Percentiles rank a stretch among this genome's conserved stretches.
These are phyloP conservation scores for Phenganax marumi DNA, from an alignment of 92 coral and sea anemone genomes.

Conservation along the genomic window DNA sequence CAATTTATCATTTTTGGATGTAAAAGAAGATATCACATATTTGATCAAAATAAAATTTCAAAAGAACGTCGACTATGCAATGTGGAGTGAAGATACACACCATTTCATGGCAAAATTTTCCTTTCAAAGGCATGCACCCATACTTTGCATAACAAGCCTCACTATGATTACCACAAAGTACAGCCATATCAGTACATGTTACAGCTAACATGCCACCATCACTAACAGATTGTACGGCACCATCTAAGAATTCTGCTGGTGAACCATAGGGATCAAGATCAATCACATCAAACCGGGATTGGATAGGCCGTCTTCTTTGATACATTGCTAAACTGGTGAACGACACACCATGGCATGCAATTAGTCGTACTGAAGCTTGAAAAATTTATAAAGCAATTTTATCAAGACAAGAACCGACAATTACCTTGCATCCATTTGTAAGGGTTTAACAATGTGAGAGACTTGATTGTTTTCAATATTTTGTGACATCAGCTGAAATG, in stretches of 20 bases:
- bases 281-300: slow-evolving; percentile 76
- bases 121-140: slow-evolving; percentile 95
- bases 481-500: slow-evolving; percentile 69
- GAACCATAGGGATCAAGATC: slow-evolving; percentile 98
- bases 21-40: not conserved
- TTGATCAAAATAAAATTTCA: not conserved
- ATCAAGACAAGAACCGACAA: not conserved
- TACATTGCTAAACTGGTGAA: slow-evolving; percentile 77
- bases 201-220: slow-evolving; percentile 93
- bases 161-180: slow-evolving; percentile 94
- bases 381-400: not conserved
- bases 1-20: not conserved
- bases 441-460: slow-evolving; percentile 67
- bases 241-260: slow-evolving; percentile 86
- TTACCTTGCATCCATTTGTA: slow-evolving; percentile 91
- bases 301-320: slow-evolving; percentile 70
- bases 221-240: slow-evolving; percentile 87
- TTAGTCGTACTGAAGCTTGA: not conserved
- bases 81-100: slow-evolving; percentile 43
- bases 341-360: not conserved
- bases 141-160: slow-evolving; percentile 98
- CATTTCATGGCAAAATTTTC: slow-evolving; percentile 98
- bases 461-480: slow-evolving; percentile 80
- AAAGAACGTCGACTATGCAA: not conserved
- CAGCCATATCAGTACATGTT: slow-evolving; percentile 99